These are phyloP conservation scores for Synanthedon vespiformis DNA, from an alignment of 2,888 invertebrate species.

Conservation along the genomic window DNA sequence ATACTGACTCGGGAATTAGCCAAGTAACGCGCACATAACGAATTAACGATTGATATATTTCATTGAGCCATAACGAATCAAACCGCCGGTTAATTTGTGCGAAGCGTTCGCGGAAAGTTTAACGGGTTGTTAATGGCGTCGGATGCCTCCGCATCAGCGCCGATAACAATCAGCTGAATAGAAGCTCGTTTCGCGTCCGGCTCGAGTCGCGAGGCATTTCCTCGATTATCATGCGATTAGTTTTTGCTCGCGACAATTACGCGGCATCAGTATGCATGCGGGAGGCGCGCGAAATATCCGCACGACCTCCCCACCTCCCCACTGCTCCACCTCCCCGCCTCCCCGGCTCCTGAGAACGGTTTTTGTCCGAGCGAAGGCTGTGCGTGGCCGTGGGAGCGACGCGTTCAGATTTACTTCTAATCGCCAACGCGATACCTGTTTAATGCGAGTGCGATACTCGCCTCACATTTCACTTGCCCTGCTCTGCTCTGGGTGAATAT, in stretches of 20 bases:
- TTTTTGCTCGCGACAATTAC: constrained; percentile 56
- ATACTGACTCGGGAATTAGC: background rate
- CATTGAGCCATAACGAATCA: constrained; percentile 2
- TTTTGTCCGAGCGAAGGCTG: constrained; percentile 18
- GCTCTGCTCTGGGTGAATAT: constrained; percentile 33
- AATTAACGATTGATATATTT: constrained; percentile 1
- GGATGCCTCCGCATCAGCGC: constrained; percentile 4
- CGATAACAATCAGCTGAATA: constrained; percentile 6
- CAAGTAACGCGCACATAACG: no score
- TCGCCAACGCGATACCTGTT: background rate
- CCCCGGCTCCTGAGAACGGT: constrained; percentile 14
- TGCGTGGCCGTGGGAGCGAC: constrained; percentile 30
- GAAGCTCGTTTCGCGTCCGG: constrained; percentile 8
- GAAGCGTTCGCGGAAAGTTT: constrained; percentile 6
- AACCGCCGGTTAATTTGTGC: background rate
- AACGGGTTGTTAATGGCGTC: constrained; percentile 6
- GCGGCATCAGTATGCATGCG: constrained; percentile 57
- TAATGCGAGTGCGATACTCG: background rate
- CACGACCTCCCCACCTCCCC: constrained; percentile 13
- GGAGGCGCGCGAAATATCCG: constrained; percentile 25
- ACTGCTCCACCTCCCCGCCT: constrained; percentile 13
- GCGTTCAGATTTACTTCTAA: constrained; percentile 7
- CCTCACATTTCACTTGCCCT: background rate
- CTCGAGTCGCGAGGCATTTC: constrained; percentile 44
- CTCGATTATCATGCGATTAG: constrained; percentile 52